A percentile compares a stretch with the other conserved stretches of the same genome.
Evolutionary conservation across 2,797 vertebrate genomes (phyloP).

Genomic region (Borostomias antarcticus): DNA sequence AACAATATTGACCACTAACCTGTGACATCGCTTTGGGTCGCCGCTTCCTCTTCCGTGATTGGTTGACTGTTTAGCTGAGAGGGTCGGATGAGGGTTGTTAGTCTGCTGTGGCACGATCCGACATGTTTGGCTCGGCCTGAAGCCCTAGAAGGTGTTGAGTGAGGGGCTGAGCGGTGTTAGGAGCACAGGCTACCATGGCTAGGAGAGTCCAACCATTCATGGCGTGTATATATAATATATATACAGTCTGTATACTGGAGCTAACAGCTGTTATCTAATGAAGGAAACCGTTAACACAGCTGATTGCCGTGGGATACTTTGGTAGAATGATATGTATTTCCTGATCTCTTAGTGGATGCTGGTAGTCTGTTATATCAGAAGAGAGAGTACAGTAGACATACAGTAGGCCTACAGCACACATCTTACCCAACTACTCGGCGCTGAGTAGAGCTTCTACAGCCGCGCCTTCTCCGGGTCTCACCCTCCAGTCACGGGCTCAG

Average conservation of each 20-base stretch:
- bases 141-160: not conserved
- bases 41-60: not conserved
- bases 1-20: conserved; percentile 22
- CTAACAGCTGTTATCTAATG: not conserved
- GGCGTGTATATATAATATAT: too few species aligned
- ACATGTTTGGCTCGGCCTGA: too few species aligned
- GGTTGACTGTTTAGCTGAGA: not conserved
- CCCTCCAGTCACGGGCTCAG: not conserved
- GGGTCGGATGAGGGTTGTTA: not conserved
- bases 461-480: not conserved
- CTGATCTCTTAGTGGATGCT: not conserved
- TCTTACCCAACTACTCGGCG: not conserved
- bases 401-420: too few species aligned
- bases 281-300: not conserved
- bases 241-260: conserved; percentile 3
- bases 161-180: not conserved
- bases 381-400: not conserved
- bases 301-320: not conserved
- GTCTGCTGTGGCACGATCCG: not conserved
- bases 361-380: not conserved
- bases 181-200: not conserved
- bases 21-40: conserved; percentile 7
- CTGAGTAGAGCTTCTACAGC: not conserved
- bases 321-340: not conserved
- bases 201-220: not conserved